phyloP scores from a whole-genome alignment of 1,140 invertebrate species.

The Lineus longissimus region DNA sequence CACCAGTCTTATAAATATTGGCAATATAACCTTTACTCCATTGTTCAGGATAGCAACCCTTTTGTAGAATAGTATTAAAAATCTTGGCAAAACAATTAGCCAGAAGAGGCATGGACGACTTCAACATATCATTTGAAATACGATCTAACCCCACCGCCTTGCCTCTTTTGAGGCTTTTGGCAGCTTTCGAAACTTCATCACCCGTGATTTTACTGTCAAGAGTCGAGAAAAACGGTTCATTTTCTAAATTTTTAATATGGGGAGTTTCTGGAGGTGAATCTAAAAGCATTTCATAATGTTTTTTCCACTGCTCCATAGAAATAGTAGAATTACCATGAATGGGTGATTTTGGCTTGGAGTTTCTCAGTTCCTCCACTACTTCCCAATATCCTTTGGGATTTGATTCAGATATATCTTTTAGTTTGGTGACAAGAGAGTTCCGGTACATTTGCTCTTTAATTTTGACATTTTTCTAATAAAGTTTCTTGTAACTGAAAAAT shows the following conservation, averaged over 20 bases:
- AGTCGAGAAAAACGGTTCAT: not conserved
- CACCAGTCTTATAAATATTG: constrained; percentile 9
- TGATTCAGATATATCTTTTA: no score
- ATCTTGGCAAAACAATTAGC: not conserved
- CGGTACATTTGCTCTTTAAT: no score
- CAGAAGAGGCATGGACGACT: not conserved
- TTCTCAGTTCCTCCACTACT: no score
- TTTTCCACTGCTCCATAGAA: no score
- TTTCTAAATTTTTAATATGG: not conserved
- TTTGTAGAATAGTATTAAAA: constrained; percentile 9
- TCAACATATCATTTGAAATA: constrained; percentile 9
- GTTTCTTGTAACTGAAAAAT: no score
- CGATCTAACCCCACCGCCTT: constrained; percentile 2
- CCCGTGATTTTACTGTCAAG: constrained; percentile 5
- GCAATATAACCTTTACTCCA: constrained; percentile 13
- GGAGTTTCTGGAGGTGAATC: no score
- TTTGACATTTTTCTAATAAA: no score
- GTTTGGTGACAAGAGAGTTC: no score
- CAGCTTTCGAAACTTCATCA: not conserved
- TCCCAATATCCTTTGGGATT: no score
- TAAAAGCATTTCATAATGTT: no score
- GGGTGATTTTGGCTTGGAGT: no score
- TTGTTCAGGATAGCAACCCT: not conserved
- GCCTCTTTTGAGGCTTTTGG: constrained; percentile 1
- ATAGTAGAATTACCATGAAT: no score